Evolutionary conservation across 2,888 invertebrate species (phyloP).

Genomic region (Acleris sparsana): DNA sequence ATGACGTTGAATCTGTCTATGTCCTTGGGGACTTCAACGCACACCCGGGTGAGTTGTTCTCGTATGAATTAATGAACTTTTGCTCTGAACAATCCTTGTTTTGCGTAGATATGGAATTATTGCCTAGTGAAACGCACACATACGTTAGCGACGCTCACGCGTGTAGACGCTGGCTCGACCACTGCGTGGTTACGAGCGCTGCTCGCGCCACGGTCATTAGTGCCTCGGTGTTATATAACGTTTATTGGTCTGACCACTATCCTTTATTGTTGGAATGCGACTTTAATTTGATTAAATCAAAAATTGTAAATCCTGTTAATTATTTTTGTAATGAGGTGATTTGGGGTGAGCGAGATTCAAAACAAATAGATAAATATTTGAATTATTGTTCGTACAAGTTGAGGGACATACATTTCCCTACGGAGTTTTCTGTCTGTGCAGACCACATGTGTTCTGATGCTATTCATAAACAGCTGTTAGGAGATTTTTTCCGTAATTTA

Average conservation of each 20-base stretch:
- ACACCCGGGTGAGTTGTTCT: slow-evolving; percentile 6
- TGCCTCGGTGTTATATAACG: no score
- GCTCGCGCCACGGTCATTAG: no score
- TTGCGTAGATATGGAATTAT: background rate
- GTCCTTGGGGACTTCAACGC: background rate
- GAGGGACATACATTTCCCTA: no score
- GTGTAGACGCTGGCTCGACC: no score
- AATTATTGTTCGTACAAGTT: no score
- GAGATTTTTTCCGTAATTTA: background rate
- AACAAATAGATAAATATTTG: background rate
- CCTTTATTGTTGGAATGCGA: no score
- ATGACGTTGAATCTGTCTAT: background rate
- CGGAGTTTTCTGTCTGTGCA: background rate
- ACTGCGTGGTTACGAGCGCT: no score
- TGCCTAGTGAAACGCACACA: background rate
- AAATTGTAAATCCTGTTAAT: background rate
- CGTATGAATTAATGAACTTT: background rate
- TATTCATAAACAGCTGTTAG: background rate
- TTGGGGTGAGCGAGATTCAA: slow-evolving; percentile 1
- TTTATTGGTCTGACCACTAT: background rate
- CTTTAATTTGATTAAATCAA: no score
- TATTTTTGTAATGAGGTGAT: background rate
- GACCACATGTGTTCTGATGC: background rate
- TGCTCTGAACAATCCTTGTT: slow-evolving; percentile 1
- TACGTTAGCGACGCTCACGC: no score